A percentile compares a stretch with the other conserved stretches of the same genome.
Evolutionary conservation across 92 coral and sea anemone species (phyloP).

Genomic region (Metridium senile): DNA sequence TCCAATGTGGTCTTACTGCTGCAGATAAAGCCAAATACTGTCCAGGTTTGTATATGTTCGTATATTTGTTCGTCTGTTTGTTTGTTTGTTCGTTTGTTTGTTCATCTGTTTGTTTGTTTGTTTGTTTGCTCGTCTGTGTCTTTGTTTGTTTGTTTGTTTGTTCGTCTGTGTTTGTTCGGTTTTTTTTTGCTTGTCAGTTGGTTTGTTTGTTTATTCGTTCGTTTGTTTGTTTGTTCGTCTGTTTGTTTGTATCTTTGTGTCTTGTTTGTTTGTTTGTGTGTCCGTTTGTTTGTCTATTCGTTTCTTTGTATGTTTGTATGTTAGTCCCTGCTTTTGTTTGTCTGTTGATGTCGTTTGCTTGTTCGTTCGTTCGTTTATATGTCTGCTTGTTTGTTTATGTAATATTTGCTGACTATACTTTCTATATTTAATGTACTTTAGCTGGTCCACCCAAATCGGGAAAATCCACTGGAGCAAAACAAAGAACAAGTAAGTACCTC

Average conservation of each 20-base stretch:
- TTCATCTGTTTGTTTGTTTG: background rate
- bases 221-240: background rate
- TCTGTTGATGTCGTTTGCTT: too few relatives aligned
- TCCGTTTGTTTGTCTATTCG: background rate
- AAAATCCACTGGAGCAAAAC: conserved; percentile 21
- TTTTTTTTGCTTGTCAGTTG: background rate
- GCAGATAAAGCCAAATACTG: conserved; percentile 22
- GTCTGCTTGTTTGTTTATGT: background rate
- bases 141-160: conserved; percentile 2
- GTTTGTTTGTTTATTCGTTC: background rate
- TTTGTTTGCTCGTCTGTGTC: background rate
- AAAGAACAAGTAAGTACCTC: conserved; percentile 43
- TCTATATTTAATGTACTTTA: background rate
- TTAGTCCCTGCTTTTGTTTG: background rate
- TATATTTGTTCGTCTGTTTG: background rate
- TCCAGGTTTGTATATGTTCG: conserved; percentile 12
- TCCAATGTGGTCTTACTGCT: conserved; percentile 20
- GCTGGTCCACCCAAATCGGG: conserved; percentile 30
- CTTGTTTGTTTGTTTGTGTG: background rate
- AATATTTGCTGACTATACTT: background rate
- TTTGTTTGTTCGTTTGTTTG: background rate
- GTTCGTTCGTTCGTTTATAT: background rate
- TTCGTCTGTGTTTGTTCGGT: background rate
- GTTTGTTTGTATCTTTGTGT: background rate
- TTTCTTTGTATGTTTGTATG: background rate